Evolutionary conservation across 92 coral and sea anemone species (phyloP).

Genomic region (Virgularia gustaviana): DNA sequence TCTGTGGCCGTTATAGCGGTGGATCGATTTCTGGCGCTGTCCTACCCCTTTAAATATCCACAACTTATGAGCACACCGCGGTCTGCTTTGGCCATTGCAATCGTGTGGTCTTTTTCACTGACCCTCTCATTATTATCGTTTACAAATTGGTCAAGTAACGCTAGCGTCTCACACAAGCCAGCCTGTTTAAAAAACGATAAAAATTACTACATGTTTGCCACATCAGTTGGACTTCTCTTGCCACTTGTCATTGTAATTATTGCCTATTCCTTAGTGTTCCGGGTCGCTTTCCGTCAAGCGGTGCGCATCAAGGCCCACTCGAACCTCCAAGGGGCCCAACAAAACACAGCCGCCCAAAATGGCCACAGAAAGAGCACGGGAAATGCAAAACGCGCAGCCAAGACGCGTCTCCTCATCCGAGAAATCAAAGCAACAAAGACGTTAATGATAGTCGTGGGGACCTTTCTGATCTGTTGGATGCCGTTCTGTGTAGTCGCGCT

Average conservation of each 20-base stretch:
- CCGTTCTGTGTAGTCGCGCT: conserved; percentile 81
- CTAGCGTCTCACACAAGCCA: conserved; percentile 22
- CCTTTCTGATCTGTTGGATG: conserved; percentile 80
- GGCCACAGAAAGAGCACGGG: conserved; percentile 40
- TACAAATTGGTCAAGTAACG: conserved; percentile 68
- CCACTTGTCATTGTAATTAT: conserved; percentile 73
- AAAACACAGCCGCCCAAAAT: conserved; percentile 37
- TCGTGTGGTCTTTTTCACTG: conserved; percentile 76
- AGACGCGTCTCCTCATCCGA: conserved; percentile 75
- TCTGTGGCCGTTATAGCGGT: conserved; percentile 77
- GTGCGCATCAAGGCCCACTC: conserved; percentile 63
- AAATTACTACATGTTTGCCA: conserved; percentile 71
- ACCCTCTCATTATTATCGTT: conserved; percentile 72
- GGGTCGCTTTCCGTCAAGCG: conserved; percentile 86
- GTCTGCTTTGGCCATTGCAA: conserved; percentile 57
- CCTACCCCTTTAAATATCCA: conserved; percentile 82
- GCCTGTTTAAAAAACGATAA: conserved; percentile 75
- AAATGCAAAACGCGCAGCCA: conserved; percentile 64
- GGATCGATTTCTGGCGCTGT: conserved; percentile 82
- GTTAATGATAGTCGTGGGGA: conserved; percentile 80
- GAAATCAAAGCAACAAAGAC: conserved; percentile 97
- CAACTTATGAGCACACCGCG: conserved; percentile 69
- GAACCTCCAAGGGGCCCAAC: conserved; percentile 36
- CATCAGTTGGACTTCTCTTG: conserved; percentile 70
- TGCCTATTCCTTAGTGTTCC: conserved; percentile 84